phyloP scores from a whole-genome alignment of 2,113 vertebrate species.

The Callithrix jacchus region DNA sequence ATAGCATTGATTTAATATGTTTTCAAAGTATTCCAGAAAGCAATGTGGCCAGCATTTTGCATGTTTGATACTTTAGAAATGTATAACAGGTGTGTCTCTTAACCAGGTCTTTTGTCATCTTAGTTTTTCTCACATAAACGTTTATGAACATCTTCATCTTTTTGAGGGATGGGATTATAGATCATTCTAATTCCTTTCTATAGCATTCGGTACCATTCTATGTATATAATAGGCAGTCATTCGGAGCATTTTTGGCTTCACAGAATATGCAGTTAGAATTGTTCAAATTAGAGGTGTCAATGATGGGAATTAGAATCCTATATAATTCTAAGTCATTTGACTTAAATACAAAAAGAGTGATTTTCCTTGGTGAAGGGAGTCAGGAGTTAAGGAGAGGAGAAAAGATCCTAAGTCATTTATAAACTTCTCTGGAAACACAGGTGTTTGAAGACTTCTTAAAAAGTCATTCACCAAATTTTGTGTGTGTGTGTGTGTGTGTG shows the following conservation, averaged over 20 bases:
- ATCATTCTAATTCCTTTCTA: not conserved
- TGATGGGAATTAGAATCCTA: not conserved
- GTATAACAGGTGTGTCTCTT: not conserved
- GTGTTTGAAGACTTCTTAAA: not conserved
- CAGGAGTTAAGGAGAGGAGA: not conserved
- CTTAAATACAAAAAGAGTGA: not conserved
- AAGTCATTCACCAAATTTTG: not conserved
- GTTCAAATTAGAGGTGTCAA: not conserved
- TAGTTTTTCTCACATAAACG: not conserved
- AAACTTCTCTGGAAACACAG: not conserved
- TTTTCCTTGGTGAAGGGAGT: not conserved
- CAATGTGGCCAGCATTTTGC: not conserved
- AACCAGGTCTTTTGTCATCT: not conserved
- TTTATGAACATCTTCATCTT: not conserved
- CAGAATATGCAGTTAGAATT: not conserved
- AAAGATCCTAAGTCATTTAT: not conserved
- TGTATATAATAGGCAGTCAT: not conserved
- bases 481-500: too few relatives aligned
- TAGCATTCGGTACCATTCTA: not conserved
- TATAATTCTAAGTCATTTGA: not conserved
- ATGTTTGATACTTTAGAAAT: not conserved
- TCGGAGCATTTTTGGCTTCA: not conserved
- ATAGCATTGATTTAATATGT: not conserved
- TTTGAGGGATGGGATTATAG: not conserved
- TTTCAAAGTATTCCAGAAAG: not conserved